Evolutionary conservation across 2,888 invertebrate species (phyloP).

Genomic region (Sussaba pulchella): DNA sequence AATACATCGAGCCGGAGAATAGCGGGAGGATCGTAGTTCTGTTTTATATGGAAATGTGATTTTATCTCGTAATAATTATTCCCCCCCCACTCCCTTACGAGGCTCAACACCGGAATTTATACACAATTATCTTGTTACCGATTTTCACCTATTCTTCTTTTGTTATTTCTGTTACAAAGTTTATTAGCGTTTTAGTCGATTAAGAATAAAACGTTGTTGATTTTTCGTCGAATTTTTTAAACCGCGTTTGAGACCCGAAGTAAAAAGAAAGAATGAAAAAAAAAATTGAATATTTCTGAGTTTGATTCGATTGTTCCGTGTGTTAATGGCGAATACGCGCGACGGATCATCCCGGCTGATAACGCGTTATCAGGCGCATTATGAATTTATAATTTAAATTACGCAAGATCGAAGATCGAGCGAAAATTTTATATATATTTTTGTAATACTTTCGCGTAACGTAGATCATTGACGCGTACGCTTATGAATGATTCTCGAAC

Average conservation of each 20-base stretch:
- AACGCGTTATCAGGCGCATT: constrained; percentile 7
- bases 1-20: not conserved
- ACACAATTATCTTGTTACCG: constrained; percentile 51
- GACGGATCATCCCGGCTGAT: not conserved
- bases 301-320: constrained; percentile 19
- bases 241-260: not conserved
- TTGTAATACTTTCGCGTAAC: constrained; percentile 58
- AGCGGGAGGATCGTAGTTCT: not conserved
- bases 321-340: not conserved
- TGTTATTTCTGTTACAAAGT: constrained; percentile 56
- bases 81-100: too few relatives aligned
- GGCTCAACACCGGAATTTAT: constrained; percentile 44
- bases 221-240: constrained; percentile 10
- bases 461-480: constrained; percentile 26
- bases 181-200: constrained; percentile 37
- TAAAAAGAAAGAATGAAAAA: not conserved
- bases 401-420: constrained; percentile 5
- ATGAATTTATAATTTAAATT: constrained; percentile 25
- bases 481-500: constrained; percentile 56
- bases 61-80: constrained; percentile 27
- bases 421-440: constrained; percentile 56
- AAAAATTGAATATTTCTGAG: not conserved
- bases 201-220: constrained; percentile 32
- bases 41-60: constrained; percentile 23
- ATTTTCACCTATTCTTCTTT: constrained; percentile 41